These are phyloP conservation scores for Diplosoma virens DNA, from an alignment of 23 tunicate genomes.

Conservation along the genomic window DNA sequence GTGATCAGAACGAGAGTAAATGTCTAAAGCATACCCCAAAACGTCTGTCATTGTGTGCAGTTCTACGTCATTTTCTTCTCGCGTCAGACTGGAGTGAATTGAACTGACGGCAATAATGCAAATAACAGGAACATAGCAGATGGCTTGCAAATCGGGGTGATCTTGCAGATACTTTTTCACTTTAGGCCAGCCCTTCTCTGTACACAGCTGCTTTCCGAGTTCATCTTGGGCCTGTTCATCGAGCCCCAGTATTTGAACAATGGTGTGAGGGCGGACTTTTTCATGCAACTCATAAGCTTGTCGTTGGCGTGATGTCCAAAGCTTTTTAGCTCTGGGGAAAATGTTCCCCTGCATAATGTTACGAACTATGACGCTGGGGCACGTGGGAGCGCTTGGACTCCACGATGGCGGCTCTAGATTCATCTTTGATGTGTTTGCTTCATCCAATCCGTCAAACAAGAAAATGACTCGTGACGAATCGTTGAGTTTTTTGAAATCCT, in stretches of 20 bases:
- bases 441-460: background rate
- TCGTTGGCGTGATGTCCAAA: constrained; percentile 5
- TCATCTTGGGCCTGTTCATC: constrained; percentile 1
- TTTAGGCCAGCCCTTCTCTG: background rate
- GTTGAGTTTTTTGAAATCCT: background rate
- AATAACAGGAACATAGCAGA: constrained; percentile 6
- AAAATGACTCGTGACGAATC: background rate
- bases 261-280: background rate
- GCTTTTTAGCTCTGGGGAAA: background rate
- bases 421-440: background rate
- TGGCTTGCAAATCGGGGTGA: constrained; percentile 4
- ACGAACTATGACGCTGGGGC: background rate
- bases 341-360: background rate
- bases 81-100: background rate
- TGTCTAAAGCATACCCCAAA: background rate
- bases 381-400: background rate
- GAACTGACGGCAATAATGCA: constrained; percentile 2
- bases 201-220: background rate
- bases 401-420: background rate
- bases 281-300: constrained; percentile 4
- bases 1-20: background rate
- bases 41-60: constrained; percentile 3
- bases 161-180: background rate
- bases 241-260: constrained; percentile 3
- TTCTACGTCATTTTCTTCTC: background rate